Evolutionary conservation across 64 coral and sea anemone genomes (phyloP), one percentile per base, ranked within the genome.

Genomic region (Actinia equina): DNA sequence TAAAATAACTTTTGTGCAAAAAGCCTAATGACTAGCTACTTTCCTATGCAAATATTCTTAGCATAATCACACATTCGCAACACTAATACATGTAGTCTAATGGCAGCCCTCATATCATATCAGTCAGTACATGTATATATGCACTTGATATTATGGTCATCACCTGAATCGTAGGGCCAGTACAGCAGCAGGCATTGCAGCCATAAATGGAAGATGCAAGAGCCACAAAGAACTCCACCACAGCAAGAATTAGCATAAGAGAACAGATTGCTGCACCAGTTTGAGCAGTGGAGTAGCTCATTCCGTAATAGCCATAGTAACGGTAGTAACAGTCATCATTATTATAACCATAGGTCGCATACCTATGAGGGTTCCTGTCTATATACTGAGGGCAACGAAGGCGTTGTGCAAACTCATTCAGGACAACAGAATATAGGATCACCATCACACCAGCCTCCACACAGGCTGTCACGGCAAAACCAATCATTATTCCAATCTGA

Each of bases 401-500:
- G 26, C 59, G 59, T 1, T 58, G 14, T 30, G 90, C 45, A 49
- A 86, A 84, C 2, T 89, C 25, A 16, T 43, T 58, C 4, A 93
- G 19, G 56, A 91, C 91, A 79, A 90, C 23, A 13, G 86, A 87
- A 44, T 93, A 93, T 26, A 87, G 74, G 74, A 96, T 96, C 52
- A 96, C 79, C 94, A 96, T 96, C 12, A 87, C 82, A 77, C 65
- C 88, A 88, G 84, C 41, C 5, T 93, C 51, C 19, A 96, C 91
- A 90, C 91, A 96, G 12, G 78, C 84, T 25, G 91, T 88, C 22
- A 96, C 79, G 14, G 94, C 88, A 83, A 96, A 96, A 7, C 94
- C 94, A 87, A 96, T 87, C 46, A 93, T 92, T 46, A 86, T 79
- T 17, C 94, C 94, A 93, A 96, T 89, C 94, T 96, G 85, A 7